These are phyloP conservation scores for Abrostola tripartita DNA, from an alignment of 2,888 invertebrate genomes.

Conservation along the genomic window DNA sequence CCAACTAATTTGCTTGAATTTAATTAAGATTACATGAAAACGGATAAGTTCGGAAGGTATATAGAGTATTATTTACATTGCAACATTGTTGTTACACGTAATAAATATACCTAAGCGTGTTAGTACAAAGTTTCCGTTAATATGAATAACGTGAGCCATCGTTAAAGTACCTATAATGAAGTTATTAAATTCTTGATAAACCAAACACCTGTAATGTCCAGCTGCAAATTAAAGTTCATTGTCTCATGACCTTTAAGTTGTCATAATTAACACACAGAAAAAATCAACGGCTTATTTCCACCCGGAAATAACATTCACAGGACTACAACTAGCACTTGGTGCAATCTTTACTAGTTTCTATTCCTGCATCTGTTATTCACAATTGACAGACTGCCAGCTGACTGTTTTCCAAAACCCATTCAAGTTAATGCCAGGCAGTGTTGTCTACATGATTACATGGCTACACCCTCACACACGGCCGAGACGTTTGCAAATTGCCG, in stretches of 20 bases:
- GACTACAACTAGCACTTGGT: background rate
- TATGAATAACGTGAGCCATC: background rate
- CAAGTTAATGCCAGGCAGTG: conserved; percentile 48
- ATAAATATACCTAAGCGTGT: background rate
- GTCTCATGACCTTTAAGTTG: background rate
- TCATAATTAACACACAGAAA: too few relatives aligned
- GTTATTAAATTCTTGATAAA: background rate
- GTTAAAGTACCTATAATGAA: background rate
- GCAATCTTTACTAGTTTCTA: conserved; percentile 22
- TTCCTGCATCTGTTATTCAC: conserved; percentile 28
- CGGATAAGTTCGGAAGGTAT: conserved; percentile 41
- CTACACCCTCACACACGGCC: conserved; percentile 45
- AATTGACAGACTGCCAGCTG: conserved; percentile 59
- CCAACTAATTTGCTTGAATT: conserved; percentile 74
- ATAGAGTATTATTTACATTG: conserved; percentile 32
- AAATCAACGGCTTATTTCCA: background rate
- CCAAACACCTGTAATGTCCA: background rate
- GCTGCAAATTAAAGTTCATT: background rate
- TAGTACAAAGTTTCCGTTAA: background rate
- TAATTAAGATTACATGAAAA: conserved; percentile 57
- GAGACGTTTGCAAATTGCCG: conserved; percentile 66
- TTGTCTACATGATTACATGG: conserved; percentile 62
- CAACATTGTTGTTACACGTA: conserved; percentile 10
- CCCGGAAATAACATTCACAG: conserved; percentile 1
- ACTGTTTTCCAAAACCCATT: conserved; percentile 62